Base-by-base conservation (phyloP, 2,888 invertebrate genomes). In the Netelia inedita region DNA sequence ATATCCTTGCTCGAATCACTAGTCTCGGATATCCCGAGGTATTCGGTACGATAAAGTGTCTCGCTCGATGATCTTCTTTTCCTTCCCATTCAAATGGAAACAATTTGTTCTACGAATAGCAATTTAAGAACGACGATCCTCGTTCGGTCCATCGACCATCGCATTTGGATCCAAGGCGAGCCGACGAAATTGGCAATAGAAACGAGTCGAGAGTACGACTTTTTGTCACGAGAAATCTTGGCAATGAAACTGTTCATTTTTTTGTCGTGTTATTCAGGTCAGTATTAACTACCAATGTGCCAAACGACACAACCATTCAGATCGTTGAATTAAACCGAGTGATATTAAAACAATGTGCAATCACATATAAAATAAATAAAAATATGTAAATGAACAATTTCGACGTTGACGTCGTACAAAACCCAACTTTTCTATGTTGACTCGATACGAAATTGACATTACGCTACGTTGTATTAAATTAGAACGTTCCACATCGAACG, bases 1-100 rank as follows among this genome's bases (percentile, higher is more conserved):
- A 82, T 79, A 74, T 21, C 50, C 41, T 43, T 16, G 35, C 73
- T 79, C 35, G 50, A 59, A 85, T 57, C 53, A 82, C 84, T 85
- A 50, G 75, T 57, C n/a, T 14, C 50, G 55, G 28, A 41, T 21
- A 55, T 11, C 16, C 23, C 41, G 14, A 19, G 16, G 16, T 61
- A 43, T 2, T 23, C 57, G 21, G 28, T 23, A 63, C 63, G 69
- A 69, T 68, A 65, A 57, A 84, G 8, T 72, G 43, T 50, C 19
- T 14, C 21, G 19, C 21, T 57, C 6, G 10, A 35, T n/a, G 11
- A 11, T 68, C 53, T 53, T 43, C 53, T 57, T 73, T 11, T 16
- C 1, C 19, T 61, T 46, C 2, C 14, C 46, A 46, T 19, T 8
- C 35, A 23, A 23, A 53, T 21, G 2, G 61, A 63, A 71, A 63